Evolutionary conservation across 2,888 invertebrate species (phyloP), one percentile per base, ranked within the genome.

Genomic region (Orchestes rusci): DNA sequence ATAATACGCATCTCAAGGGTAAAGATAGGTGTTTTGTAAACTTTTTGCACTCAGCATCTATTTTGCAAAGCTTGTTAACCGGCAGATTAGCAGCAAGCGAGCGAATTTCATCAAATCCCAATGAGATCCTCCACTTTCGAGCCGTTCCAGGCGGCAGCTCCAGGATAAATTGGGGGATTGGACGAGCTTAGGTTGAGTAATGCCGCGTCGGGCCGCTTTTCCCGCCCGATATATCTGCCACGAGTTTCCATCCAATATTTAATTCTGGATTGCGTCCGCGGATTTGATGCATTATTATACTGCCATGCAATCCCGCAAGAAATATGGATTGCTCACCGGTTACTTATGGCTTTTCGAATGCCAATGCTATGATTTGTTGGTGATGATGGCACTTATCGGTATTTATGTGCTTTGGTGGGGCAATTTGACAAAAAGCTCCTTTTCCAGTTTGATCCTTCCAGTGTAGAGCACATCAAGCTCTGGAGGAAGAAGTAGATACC

Each of bases 1-100:
- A n/a, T n/a, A n/a, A n/a, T n/a, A n/a, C n/a, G n/a, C n/a, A n/a
- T n/a, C n/a, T n/a, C n/a, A n/a, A n/a, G n/a, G n/a, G n/a, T n/a
- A n/a, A n/a, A n/a, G n/a, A n/a, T n/a, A n/a, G n/a, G n/a, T n/a
- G n/a, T n/a, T n/a, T n/a, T n/a, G n/a, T n/a, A 45, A 50, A 45
- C 45, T 50, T 50, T 49, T 50, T 50, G 45, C 46, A 23, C 56
- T 54, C 53, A 58, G 63, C 65, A 67, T 66, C 65, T 68, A 68
- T 68, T 68, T 68, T 63, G 64, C 65, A 66, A 65, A 66, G 65
- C 65, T 67, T 67, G 68, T 68, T 68, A 68, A 67, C 67, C 66
- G 65, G 63, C 58, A 64, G 68, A 68, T 68, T 68, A 67, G 68
- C 66, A 62, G 61, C 48, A 38, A 40, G 45, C 42, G 45, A 45